A percentile compares a stretch with the other conserved stretches of the same genome.
Conservation (phyloP, 2,113 vertebrate genomes). For the Hippotragus niger region DNA sequence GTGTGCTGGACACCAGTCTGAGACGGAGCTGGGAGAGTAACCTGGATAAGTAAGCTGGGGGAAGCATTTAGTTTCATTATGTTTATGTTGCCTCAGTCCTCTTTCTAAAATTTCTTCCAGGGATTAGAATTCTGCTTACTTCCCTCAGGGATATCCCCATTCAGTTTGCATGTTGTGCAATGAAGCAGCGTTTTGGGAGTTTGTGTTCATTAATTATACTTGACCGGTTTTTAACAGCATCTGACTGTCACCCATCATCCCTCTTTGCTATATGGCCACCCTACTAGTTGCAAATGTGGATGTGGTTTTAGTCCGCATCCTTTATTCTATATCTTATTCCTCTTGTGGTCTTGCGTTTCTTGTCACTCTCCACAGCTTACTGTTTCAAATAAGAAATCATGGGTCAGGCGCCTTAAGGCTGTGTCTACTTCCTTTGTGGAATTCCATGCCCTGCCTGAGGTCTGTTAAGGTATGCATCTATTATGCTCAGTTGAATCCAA, state of each 20-base stretch:
- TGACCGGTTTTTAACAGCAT: not conserved
- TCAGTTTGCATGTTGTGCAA: not conserved
- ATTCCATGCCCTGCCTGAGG: slow-evolving; percentile 46
- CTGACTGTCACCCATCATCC: not conserved
- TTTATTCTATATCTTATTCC: not conserved
- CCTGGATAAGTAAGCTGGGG: not conserved
- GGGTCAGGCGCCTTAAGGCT: not conserved
- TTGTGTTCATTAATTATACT: not conserved
- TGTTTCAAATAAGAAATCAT: slow-evolving; percentile 38
- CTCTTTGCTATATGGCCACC: not conserved
- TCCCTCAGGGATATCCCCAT: not conserved
- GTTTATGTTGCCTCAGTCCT: not conserved
- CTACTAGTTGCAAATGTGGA: not conserved
- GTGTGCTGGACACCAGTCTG: not conserved
- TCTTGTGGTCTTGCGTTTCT: not conserved
- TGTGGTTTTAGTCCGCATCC: not conserved
- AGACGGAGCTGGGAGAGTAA: not conserved
- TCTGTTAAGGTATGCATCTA: slow-evolving; percentile 58
- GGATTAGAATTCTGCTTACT: not conserved
- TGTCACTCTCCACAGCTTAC: not conserved
- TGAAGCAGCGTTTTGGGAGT: not conserved
- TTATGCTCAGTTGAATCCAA: slow-evolving; percentile 51
- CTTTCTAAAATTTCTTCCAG: slow-evolving; percentile 19
- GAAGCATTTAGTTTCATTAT: not conserved
- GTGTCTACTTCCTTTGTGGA: slow-evolving; percentile 34